These are phyloP conservation scores for Carcharodon carcharias DNA, from an alignment of 2,797 vertebrate genomes.

Conservation along the genomic window DNA sequence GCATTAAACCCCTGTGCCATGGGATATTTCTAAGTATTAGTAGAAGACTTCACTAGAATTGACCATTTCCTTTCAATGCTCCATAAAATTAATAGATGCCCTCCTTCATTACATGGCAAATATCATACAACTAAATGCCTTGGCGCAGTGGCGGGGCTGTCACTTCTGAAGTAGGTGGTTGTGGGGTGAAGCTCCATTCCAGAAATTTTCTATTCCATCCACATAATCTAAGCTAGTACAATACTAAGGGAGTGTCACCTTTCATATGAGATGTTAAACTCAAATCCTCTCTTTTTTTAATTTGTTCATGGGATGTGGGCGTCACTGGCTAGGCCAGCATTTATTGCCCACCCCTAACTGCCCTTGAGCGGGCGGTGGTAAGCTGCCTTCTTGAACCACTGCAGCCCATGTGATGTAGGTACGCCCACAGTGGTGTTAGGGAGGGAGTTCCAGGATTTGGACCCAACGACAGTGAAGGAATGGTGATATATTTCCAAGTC, in stretches of 20 bases:
- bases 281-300: background rate
- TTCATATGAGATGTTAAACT: background rate
- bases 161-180: background rate
- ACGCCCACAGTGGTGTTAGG: no score
- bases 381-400: no score
- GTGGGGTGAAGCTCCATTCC: background rate
- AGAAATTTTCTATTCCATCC: background rate
- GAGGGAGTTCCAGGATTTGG: no score
- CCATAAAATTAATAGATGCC: background rate
- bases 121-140: background rate
- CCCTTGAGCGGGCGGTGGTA: no score
- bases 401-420: no score
- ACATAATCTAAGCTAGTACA: background rate
- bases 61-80: background rate
- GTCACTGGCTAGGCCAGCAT: no score
- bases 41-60: background rate
- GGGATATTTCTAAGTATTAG: background rate
- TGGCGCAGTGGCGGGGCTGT: background rate
- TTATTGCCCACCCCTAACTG: no score
- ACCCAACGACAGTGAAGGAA: no score
- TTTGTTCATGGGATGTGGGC: no score
- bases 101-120: background rate
- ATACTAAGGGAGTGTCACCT: background rate
- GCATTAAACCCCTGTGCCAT: background rate
- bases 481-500: no score